Conservation (phyloP, 2,888 invertebrate species). For the Drosophila buzzatii region DNA sequence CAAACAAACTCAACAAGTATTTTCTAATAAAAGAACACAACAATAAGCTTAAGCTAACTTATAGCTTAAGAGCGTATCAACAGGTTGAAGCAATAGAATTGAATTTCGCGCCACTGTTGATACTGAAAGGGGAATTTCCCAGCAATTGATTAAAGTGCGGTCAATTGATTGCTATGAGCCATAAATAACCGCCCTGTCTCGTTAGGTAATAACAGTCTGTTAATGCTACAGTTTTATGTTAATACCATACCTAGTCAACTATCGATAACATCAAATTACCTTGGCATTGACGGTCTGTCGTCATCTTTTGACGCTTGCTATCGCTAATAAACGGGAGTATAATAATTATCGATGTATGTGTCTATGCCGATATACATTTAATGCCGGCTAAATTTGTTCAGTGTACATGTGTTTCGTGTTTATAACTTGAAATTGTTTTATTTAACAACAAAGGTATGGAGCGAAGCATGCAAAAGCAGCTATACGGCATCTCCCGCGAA, state of each 20-base stretch:
- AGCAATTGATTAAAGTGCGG: background rate
- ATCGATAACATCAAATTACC: background rate
- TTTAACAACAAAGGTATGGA: conserved; percentile 36
- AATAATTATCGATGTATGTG: conserved; percentile 3
- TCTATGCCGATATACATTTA: background rate
- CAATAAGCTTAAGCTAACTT: too few relatives aligned
- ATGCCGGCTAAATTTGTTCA: conserved; percentile 48
- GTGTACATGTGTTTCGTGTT: conserved; percentile 55
- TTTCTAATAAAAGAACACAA: background rate
- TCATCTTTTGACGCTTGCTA: background rate
- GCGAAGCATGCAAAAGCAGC: conserved; percentile 71
- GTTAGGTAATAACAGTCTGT: background rate
- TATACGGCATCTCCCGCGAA: conserved; percentile 70
- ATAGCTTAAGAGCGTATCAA: background rate
- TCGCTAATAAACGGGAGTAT: background rate
- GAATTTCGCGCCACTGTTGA: background rate
- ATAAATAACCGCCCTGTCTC: background rate
- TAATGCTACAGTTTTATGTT: background rate
- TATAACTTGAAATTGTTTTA: conserved; percentile 21
- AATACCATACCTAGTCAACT: background rate
- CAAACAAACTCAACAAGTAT: background rate
- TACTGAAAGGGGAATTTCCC: background rate
- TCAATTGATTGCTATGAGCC: background rate
- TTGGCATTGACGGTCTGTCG: background rate
- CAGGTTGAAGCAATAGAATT: background rate